Base-by-base conservation (phyloP, 1,140 invertebrate species). In the Calycopis cecrops region DNA sequence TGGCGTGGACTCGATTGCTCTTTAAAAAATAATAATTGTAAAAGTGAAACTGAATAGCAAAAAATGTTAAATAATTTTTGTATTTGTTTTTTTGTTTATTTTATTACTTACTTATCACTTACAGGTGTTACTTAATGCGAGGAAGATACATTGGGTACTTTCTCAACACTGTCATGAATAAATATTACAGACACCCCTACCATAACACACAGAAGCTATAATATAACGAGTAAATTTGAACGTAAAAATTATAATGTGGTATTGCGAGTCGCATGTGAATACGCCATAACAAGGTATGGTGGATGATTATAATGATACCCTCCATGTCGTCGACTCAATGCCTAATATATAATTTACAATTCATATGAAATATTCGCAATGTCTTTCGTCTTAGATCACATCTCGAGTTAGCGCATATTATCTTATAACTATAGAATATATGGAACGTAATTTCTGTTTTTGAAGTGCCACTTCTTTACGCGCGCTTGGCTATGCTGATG, bases 271-370 rank as follows among this genome's bases (percentile, higher is more conserved):
- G 12, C 37, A 38, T 8, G 3, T 38, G 37, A 38, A 38, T 38
- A 38, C 37, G 37, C 37, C 37, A 38, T 38, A 38, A 38, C 37
- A 9, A 38, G 37, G 37, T 38, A 38, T 38, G 37, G 37, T 38
- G 37, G 37, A 4, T 38, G 37, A 38, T 38, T 38, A 8, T 38
- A 9, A 38, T 38, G 37, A 38, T 38, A 38, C 2, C 2, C 37
- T 38, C n/a, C n/a, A n/a, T n/a, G n/a, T n/a, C n/a, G n/a, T n/a
- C n/a, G 10, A 3, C 9, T 8, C 37, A 38, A 38, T 38, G 37
- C 9, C 2, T 38, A 38, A 12, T 38, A 38, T 38, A 38, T 38
- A 9, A 38, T 4, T 8, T 38, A 38, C 37, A 38, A 38, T 3
- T n/a, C 37, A 12, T 38, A 38, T 2, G 3, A 38, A 2, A 38